Evolutionary conservation across 2,797 vertebrate species (phyloP), one percentile per base, ranked within the genome.

Genomic region (Hydrocynus forskahlii): DNA sequence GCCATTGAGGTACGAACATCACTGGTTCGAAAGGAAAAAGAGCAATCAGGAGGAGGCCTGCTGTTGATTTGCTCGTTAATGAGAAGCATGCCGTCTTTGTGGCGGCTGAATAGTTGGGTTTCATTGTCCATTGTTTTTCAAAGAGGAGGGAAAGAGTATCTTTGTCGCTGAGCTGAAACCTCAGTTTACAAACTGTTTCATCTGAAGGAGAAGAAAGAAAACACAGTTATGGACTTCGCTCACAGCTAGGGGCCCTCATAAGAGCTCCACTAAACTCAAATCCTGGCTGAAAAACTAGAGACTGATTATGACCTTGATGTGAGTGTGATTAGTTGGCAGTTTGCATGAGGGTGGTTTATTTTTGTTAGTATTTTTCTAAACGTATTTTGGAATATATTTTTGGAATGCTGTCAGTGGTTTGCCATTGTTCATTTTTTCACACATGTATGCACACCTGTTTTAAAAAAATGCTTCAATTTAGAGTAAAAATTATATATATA

Each of bases 61-160:
- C 57, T 81, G 74, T 66, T 77, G 45, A 81, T 81, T 75, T 82
- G 57, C 5, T 38, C 63, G 57, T 50, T 84, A 81, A 79, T 79
- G 82, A 81, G 76, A 84, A 81, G 60, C 73, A 52, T 52, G 72
- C 72, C 50, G 66, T 40, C 68, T 68, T 75, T 23, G 21, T 60
- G 29, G 72, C 21, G 21, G 59, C 13, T 19, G 40, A 62, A 60
- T 60, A 71, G 25, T 79, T 79, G 48, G 7, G 16, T 29, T 45
- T 50, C 52, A 75, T 82, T 74, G n/a, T 75, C 50, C 59, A 78
- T 82, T 78, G 54, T 78, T 78, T 77, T 60, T 69, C 52, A 35
- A 50, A 64, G 60, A 23, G 43, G 54, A 69, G 35, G 63, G 54
- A 72, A 79, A 78, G 48, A 12, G 7, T 17, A n/a, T 14, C 35